Conservation (phyloP, 2,797 vertebrate genomes). For the Xenentodon cancila region DNA sequence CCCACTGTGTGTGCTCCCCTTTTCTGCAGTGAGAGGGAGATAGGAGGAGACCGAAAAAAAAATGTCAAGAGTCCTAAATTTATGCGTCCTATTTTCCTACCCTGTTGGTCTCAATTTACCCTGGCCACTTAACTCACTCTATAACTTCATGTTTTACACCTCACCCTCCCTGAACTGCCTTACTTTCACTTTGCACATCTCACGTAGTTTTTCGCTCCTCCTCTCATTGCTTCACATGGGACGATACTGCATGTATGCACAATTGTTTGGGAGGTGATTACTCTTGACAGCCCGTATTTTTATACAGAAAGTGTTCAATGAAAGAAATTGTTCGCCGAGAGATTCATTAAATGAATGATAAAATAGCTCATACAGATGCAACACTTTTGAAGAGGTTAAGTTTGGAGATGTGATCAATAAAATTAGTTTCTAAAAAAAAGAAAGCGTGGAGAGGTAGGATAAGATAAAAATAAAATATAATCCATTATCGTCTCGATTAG, state of each 20-base stretch:
- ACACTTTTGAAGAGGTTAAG: neutral
- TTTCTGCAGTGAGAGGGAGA: slow-evolving; percentile 36
- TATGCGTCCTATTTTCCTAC: slow-evolving; percentile 81
- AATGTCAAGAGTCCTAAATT: slow-evolving; percentile 70
- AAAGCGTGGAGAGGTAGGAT: too few species aligned
- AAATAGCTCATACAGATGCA: neutral
- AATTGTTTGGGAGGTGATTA: neutral
- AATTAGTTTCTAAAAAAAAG: too few species aligned
- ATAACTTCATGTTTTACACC: slow-evolving; percentile 57
- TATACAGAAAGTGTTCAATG: too few species aligned
- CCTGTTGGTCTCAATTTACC: slow-evolving; percentile 76
- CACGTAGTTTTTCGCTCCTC: neutral
- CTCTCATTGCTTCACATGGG: neutral
- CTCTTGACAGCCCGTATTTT: neutral
- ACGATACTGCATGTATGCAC: neutral
- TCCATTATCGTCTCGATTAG: too few species aligned
- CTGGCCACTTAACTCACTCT: slow-evolving; percentile 67
- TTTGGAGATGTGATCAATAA: neutral
- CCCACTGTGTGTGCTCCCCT: slow-evolving; percentile 61
- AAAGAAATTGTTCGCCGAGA: too few species aligned
- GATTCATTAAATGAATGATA: too few species aligned
- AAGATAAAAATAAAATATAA: too few species aligned
- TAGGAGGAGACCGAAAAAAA: slow-evolving; percentile 33
- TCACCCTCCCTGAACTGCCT: slow-evolving; percentile 27
- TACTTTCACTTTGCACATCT: slow-evolving; percentile 30